Base-by-base conservation (phyloP, 1,140 invertebrate genomes). In the Battus philenor region DNA sequence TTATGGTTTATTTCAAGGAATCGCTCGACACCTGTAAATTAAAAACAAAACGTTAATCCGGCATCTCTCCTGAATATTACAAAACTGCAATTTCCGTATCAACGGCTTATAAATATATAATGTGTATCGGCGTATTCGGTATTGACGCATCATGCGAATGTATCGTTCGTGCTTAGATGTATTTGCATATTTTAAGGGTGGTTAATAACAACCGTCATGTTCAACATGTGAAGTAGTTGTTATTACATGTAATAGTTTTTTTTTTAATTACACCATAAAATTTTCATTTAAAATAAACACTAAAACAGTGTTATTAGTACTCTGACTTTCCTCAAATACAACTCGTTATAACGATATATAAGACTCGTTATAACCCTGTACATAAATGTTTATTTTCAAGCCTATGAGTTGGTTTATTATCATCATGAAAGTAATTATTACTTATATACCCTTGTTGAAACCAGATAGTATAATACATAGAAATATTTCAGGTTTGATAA, bases 81-180 rank as follows among this genome's bases (percentile, higher is more conserved):
- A 83, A 78, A 78, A 78, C 65, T 83, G 74, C 79, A 83, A 83
- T 80, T 83, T 78, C 79, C 76, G 78, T 78, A 73, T 80, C 76
- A 78, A 71, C 74, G 65, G 52, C 48, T 49, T 47, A 62, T 82
- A 75, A 76, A 80, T 78, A 71, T 50, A 50, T 78, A 70, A 79
- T 78, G 64, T 49, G 15, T 41, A 60, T 53, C 53, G 33, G 26
- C 43, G 47, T 50, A 65, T 68, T 68, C 57, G 54, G 36, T 59
- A 68, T 61, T 68, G 55, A 62, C 48, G 30, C 44, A 30, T 46
- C 49, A 39, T 45, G 27, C 18, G n/a, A 10, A 7, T 50, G 36
- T 15, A 16, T 12, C 33, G 20, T 50, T 33, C 29, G 22, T 51
- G 32, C 48, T 56, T 56, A 56, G 53, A 56, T 43, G 34, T 24